These are phyloP conservation scores for Neocrepidodera transversa DNA, from an alignment of 2,888 invertebrate genomes.

Conservation along the genomic window DNA sequence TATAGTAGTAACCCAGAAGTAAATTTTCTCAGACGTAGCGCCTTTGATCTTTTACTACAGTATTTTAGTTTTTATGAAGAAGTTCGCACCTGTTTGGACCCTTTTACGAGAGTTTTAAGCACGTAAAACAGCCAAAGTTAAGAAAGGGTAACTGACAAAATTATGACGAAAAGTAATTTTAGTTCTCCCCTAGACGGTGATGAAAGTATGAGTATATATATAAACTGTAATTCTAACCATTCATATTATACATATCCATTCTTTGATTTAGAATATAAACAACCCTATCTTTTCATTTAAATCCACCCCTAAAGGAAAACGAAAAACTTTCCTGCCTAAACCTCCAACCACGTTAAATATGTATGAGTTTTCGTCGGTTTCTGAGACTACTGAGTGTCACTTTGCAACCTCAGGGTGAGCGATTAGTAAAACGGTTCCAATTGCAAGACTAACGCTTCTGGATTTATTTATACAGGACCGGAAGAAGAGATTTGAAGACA, in stretches of 20 bases:
- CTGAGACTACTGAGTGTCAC: conserved; percentile 39
- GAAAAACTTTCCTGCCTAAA: conserved; percentile 23
- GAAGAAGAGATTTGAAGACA: too few relatives aligned
- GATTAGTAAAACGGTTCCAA: conserved; percentile 39
- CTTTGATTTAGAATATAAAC: conserved; percentile 4
- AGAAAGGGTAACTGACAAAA: too few relatives aligned
- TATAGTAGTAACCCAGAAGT: too few relatives aligned
- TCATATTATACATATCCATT: conserved; percentile 7
- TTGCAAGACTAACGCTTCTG: conserved; percentile 27
- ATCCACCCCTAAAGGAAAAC: conserved; percentile 10
- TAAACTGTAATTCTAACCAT: neutral
- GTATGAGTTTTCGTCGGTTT: conserved; percentile 43
- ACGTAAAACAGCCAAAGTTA: too few relatives aligned
- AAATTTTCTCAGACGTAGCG: too few relatives aligned
- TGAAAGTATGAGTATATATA: too few relatives aligned
- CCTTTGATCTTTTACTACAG: too few relatives aligned
- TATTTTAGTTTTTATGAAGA: too few relatives aligned
- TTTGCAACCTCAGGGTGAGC: conserved; percentile 41
- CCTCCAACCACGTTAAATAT: conserved; percentile 39
- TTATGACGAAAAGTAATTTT: too few relatives aligned
- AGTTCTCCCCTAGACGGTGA: too few relatives aligned
- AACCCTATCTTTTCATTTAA: neutral
- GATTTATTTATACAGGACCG: conserved; percentile 24
- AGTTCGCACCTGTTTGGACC: too few relatives aligned
- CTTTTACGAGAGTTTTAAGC: too few relatives aligned